Percentiles rank a stretch among this genome's conserved stretches.
Conservation (phyloP, 2,113 vertebrate species). For the Eulemur macaco region DNA sequence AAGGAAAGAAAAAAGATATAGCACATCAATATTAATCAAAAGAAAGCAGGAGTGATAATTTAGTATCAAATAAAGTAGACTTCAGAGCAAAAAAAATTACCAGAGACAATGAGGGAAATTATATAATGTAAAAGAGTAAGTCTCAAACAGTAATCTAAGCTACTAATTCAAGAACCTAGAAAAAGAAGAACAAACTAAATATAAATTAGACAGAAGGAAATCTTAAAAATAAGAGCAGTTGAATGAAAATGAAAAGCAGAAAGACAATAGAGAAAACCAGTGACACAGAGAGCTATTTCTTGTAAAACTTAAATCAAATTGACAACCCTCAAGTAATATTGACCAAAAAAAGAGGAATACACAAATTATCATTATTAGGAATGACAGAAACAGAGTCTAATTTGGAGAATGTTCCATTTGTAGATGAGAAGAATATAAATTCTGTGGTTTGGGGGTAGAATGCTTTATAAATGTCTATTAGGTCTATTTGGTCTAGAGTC, state of each 20-base stretch:
- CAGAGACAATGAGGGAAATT: not conserved
- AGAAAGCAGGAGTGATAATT: not conserved
- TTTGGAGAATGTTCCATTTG: too few species aligned
- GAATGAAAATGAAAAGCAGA: not conserved
- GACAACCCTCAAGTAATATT: not conserved
- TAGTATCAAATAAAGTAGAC: not conserved
- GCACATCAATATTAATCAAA: not conserved
- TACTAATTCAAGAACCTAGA: not conserved
- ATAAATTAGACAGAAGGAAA: not conserved
- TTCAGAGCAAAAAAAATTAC: not conserved
- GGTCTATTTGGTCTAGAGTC: too few species aligned
- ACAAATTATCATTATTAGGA: not conserved
- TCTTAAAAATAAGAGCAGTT: not conserved
- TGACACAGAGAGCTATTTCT: not conserved
- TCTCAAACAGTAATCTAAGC: not conserved
- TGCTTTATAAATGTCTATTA: too few species aligned
- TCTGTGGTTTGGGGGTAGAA: too few species aligned
- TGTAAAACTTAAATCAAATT: slow-evolving; percentile 21
- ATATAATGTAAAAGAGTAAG: not conserved
- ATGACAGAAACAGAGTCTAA: not conserved
- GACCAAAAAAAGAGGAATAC: not conserved
- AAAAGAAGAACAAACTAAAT: not conserved
- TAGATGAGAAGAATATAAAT: too few species aligned
- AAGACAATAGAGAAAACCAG: not conserved
- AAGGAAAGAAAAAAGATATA: not conserved